Base-by-base conservation (phyloP, 2,113 vertebrate genomes). In the Platanista minor region DNA sequence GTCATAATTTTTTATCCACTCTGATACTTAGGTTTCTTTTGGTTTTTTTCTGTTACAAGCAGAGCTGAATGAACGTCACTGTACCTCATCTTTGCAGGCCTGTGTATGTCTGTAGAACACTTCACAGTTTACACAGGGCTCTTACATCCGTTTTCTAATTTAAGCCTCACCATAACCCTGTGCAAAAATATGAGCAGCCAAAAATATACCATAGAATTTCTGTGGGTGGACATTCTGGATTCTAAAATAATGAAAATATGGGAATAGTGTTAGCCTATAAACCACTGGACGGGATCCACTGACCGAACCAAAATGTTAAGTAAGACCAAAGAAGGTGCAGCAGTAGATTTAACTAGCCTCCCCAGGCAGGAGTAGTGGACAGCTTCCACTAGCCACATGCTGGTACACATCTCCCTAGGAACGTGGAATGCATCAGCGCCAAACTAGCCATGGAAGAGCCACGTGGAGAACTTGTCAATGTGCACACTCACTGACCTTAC, bases 131-230 rank as follows among this genome's bases (percentile, higher is more conserved):
- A 95, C 93, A 88, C n/a, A 27, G 49, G 71, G 75, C 77, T 97
- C 96, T 96, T 59, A 94, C 25, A 66, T 78, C 90, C 33, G 3
- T 69, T 91, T 97, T 94, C 96, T 91, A 94, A 97, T 94, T 97
- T 93, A 96, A 95, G 91, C 87, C 61, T 29, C 29, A 78, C 72
- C 97, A 89, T 86, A 96, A 82, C 72, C 91, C 72, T 72, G 6
- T 87, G 57, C 71, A 92, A 87, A 96, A 97, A 87, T 96, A 80
- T 69, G 46, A 93, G 57, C 46, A 96, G 81, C 85, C 96, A 86
- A 96, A 95, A 94, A 94, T 92, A 97, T 39, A 81, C 85, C 25
- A 41, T 84, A 80, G 78, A 89, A 84, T 97, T 94, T 94, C 75
- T 91, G 90, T 95, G 89, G 71, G 41, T 90, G 77, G 96, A 94